A percentile compares a stretch with the other conserved stretches of the same genome.
Evolutionary conservation across 2,113 vertebrate species (phyloP).

Genomic region (Mungos mungo): DNA sequence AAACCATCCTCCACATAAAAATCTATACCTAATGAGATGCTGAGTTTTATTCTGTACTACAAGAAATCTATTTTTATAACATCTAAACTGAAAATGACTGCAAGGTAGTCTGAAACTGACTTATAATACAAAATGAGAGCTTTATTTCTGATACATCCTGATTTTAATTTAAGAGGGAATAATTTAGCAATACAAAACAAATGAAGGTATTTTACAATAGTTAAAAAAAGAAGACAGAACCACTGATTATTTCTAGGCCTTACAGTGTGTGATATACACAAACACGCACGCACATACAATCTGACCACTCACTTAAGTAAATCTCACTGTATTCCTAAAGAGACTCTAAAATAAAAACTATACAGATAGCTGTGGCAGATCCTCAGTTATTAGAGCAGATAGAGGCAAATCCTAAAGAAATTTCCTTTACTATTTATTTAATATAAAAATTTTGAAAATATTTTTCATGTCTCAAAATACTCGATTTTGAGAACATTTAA

Average conservation of each 20-base stretch:
- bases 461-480: conserved; percentile 27
- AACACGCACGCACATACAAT: background rate
- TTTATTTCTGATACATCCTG: conserved; percentile 56
- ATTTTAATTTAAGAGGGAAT: conserved; percentile 57
- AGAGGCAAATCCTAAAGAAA: conserved; percentile 10
- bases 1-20: conserved; percentile 71
- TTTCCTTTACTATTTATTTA: conserved; percentile 46
- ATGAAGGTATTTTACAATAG: conserved; percentile 62
- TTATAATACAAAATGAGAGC: conserved; percentile 64
- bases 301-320: background rate
- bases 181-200: conserved; percentile 56
- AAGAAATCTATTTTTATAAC: conserved; percentile 75
- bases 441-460: background rate
- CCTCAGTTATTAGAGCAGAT: conserved; percentile 11
- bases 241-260: conserved; percentile 26
- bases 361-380: background rate
- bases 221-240: conserved; percentile 14
- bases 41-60: conserved; percentile 77
- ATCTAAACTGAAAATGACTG: conserved; percentile 75
- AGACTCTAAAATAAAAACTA: conserved; percentile 1
- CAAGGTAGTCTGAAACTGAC: conserved; percentile 74
- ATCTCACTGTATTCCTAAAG: background rate
- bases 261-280: background rate
- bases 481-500: background rate
- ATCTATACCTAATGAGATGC: conserved; percentile 74